Conservation (phyloP, 2,113 vertebrate species). For the Ascaphus truei region DNA sequence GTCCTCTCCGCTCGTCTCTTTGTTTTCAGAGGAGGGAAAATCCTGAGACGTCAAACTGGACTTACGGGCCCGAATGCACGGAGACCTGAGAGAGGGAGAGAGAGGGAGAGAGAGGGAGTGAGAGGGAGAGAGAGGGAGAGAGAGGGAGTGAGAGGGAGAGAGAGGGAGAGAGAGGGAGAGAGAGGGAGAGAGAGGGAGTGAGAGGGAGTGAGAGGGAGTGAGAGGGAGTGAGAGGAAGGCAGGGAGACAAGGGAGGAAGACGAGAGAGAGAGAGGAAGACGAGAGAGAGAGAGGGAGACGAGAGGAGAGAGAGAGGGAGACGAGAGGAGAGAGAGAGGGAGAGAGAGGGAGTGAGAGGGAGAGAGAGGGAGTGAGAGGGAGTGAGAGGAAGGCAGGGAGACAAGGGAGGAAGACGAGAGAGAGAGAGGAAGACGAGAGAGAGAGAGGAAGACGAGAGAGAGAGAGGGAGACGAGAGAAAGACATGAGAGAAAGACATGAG, state of each 20-base stretch:
- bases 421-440: neutral
- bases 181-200: neutral
- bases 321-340: neutral
- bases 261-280: neutral
- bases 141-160: neutral
- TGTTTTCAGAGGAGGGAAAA: slow-evolving; percentile 44
- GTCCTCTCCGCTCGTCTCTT: slow-evolving; percentile 34
- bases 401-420: neutral
- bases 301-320: neutral
- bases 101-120: neutral
- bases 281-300: neutral
- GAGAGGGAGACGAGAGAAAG: neutral
- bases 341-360: neutral
- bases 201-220: neutral
- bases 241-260: neutral
- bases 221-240: neutral
- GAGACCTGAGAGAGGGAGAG: slow-evolving; percentile 51
- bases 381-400: neutral
- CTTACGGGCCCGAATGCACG: slow-evolving; percentile 61
- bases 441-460: neutral
- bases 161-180: neutral
- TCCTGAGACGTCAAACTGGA: slow-evolving; percentile 72
- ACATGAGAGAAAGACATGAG: slow-evolving; percentile 52
- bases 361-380: neutral
- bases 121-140: neutral